Base-by-base conservation (phyloP, 2,888 invertebrate species). In the Leucophenga maculata region DNA sequence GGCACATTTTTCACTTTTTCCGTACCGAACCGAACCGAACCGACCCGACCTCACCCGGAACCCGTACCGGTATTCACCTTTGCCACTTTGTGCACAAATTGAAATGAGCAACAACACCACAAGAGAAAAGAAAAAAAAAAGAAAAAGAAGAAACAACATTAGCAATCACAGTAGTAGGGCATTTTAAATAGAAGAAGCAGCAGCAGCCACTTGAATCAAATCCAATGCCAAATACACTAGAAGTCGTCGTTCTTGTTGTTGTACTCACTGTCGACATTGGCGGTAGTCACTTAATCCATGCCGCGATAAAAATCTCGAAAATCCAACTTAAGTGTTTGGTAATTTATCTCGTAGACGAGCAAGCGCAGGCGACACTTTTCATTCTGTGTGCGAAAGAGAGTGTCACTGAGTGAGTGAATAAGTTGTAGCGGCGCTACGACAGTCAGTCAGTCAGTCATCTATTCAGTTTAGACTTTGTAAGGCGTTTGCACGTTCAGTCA, bases 301-400 rank as follows among this genome's bases (percentile, higher is more conserved):
- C 77, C 65, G 83, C 79, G 87, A 86, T 86, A 86, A 86, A 86
- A 86, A 86, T 86, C 86, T 86, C 80, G 86, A 85, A 86, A 86
- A 86, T 84, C 86, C 86, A 85, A 85, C 87, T 86, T 86, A 86
- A 86, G 86, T 86, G 87, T 82, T 85, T 80, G 83, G 86, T 85
- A 86, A 86, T 86, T 86, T 86, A 86, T 86, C 85, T 82, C 79
- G 75, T 79, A 75, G 77, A 66, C 76, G 52, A 20, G 32, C 66
- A n/a, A 54, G 75, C 65, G 59, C 71, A 64, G 67, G 70, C 69
- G 68, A 67, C 54, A 64, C 46, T 64, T 64, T 64, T 22, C 62
- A 22, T 50, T 8, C n/a, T 50, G 50, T 50, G 50, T 16, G 50
- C 6, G 39, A 39, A 11, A 39, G 39, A 39, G 39, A 39, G 39